A percentile compares a stretch with the other conserved stretches of the same genome.
Evolutionary conservation across 2,797 vertebrate genomes (phyloP).

Genomic region (Bradypus variegatus): DNA sequence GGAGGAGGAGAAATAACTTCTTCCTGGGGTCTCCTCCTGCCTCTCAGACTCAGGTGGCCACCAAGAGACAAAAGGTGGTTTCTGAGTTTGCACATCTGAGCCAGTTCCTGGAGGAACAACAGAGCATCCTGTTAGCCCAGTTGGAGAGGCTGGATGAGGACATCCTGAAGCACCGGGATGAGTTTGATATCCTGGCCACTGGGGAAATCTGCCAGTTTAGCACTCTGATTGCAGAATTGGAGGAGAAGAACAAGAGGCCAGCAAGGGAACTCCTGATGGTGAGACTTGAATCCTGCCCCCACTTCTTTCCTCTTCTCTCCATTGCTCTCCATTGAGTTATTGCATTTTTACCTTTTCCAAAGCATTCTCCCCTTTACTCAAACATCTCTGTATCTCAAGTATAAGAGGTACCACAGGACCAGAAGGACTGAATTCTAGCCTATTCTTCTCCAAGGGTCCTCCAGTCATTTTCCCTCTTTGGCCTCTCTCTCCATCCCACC

Average conservation of each 20-base stretch:
- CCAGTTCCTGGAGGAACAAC: slow-evolving; percentile 60
- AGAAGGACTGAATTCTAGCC: neutral
- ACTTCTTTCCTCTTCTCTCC: too few relatives aligned
- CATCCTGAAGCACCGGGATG: slow-evolving; percentile 54
- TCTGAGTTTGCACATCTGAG: slow-evolving; percentile 53
- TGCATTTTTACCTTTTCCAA: neutral
- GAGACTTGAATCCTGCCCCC: neutral
- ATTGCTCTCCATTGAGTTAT: neutral
- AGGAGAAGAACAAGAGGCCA: slow-evolving; percentile 44
- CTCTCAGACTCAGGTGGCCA: slow-evolving; percentile 56
- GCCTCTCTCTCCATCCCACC: neutral
- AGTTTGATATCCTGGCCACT: slow-evolving; percentile 27
- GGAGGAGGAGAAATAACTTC: neutral
- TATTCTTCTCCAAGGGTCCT: neutral
- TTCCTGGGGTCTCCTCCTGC: neutral
- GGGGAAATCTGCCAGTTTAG: slow-evolving; percentile 56
- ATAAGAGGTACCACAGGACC: neutral
- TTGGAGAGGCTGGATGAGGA: slow-evolving; percentile 57
- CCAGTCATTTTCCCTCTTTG: neutral
- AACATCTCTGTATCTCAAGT: neutral
- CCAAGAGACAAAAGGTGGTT: slow-evolving; percentile 55
- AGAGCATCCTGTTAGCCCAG: slow-evolving; percentile 28
- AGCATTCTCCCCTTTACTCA: neutral
- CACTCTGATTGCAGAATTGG: slow-evolving; percentile 54
- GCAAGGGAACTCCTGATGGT: slow-evolving; percentile 57